Evolutionary conservation across 35 echinoderm and acorn worm species (phyloP), one percentile per base, ranked within the genome.

Genomic region (Apostichopus californicus): DNA sequence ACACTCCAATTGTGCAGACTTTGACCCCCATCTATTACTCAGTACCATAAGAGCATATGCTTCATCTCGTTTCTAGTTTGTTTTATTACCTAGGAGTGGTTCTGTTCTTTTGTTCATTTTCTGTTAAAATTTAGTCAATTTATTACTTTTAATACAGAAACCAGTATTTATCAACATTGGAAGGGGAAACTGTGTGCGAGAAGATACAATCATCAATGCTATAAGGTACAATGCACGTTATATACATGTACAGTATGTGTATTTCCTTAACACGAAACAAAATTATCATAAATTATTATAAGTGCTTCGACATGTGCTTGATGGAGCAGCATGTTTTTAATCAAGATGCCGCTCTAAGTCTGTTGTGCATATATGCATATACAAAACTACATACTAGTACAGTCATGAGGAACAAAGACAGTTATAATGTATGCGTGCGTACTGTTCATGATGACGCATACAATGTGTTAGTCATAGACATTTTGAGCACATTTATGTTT

Each of bases 91-190:
- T 77, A 77, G 0, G 75, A 8, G 9, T 20, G 18, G 75, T 9
- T 17, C 7, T 14, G 25, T 77, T 9, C 5, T 8, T 77, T 77
- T 77, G 75, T 77, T 77, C 7, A 61, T 61, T 8, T 61, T 61
- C 17, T 18, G 17, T 22, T 17, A 77, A 7, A 13, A 9, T 22
- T 9, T 34, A 80, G 26, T 28, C 26, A 8, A 52, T 12, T 61
- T 0, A 61, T 61, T 12, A 61, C 0, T 61, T 61, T 57, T 55
- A 5, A 58, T 55, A 17, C 18, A 91, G 90, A 91, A 91, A 91
- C 77, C 90, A 57, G 90, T 91, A 15, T 91, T 91, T 73, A 91
- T 91, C 9, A 91, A 91, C 73, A n/a, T 91, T 53, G 90, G 90
- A 52, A 24, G 90, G 56, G 89, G 89, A 77, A 72, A 79, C 58